Evolutionary conservation across 2,797 vertebrate species (phyloP).

Genomic region (Poeciliopsis paucimaculata): DNA sequence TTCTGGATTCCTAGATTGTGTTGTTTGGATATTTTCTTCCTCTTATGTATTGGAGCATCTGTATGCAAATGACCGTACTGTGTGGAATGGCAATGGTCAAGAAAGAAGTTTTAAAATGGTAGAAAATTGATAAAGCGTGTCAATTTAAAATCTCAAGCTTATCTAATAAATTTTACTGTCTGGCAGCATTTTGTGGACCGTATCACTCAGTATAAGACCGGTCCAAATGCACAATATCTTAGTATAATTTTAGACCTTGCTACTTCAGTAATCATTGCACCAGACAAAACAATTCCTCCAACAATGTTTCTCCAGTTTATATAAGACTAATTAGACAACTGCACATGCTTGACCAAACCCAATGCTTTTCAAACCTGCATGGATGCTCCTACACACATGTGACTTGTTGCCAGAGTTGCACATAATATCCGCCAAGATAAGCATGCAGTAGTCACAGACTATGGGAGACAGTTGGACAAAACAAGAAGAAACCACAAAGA

Average conservation of each 20-base stretch:
- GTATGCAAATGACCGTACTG: too few species aligned
- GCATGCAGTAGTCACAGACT: constrained; percentile 1
- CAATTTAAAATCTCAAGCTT: too few species aligned
- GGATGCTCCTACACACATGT: background rate
- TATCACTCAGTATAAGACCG: too few species aligned
- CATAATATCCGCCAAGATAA: background rate
- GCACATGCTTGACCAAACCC: background rate
- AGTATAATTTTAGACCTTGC: background rate
- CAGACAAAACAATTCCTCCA: background rate
- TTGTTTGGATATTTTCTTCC: too few species aligned
- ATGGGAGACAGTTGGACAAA: background rate
- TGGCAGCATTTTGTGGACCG: too few species aligned
- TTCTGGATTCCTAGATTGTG: too few species aligned
- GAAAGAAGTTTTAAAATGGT: too few species aligned
- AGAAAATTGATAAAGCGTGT: too few species aligned
- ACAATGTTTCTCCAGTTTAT: background rate
- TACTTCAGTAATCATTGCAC: background rate
- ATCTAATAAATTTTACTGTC: too few species aligned
- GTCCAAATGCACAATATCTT: too few species aligned
- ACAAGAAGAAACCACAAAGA: constrained; percentile 1
- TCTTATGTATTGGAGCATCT: too few species aligned
- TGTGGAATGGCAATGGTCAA: too few species aligned
- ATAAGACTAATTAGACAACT: background rate
- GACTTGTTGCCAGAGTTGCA: background rate
- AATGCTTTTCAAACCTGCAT: background rate